Evolutionary conservation across 2,797 vertebrate species (phyloP), one percentile per base, ranked within the genome.

Genomic region (Molossus alvarezi): DNA sequence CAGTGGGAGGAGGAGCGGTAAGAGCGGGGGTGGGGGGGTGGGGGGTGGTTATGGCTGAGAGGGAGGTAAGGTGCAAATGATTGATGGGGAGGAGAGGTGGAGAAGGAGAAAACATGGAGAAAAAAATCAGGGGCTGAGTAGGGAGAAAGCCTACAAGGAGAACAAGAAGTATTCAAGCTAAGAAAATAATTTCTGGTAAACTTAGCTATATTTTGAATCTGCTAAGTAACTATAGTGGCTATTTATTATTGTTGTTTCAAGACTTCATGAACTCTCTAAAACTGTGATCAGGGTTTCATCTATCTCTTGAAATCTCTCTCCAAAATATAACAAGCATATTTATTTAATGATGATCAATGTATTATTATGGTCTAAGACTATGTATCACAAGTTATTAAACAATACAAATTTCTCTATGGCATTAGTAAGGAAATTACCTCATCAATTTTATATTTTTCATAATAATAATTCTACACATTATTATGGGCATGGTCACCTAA

Each of bases 231-330:
- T 65, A 2, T 14, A 37, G 17, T 60, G 41, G 53, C 29, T 79
- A 79, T 62, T 92, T 64, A n/a, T 72, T 45, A 76, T 57, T 90
- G 7, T 55, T 72, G 1, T 67, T 87, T 23, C 1, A 65, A 27
- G 60, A 86, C 55, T 80, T 83, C 33, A 84, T 67, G 65, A 92
- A 73, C 55, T 71, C 5, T 62, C 48, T n/a, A 37, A 33, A 20
- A 71, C 55, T 12, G 17, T 57, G 20, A 62, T 62, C 51, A 77
- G 48, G 17, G 21, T 72, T 11, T 23, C 21, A 23, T 82, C 53
- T 69, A 48, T 14, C 37, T 85, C 41, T 75, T 76, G 9, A 94
- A 96, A 88, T 62, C 12, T 77, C 29, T 71, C 9, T 82, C n/a
- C n/a, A 81, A 84, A 77, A 14, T 37, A 48, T n/a, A 71, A 87